Conservation (phyloP, 2,113 vertebrate genomes). For the Alexandromys fortis region DNA sequence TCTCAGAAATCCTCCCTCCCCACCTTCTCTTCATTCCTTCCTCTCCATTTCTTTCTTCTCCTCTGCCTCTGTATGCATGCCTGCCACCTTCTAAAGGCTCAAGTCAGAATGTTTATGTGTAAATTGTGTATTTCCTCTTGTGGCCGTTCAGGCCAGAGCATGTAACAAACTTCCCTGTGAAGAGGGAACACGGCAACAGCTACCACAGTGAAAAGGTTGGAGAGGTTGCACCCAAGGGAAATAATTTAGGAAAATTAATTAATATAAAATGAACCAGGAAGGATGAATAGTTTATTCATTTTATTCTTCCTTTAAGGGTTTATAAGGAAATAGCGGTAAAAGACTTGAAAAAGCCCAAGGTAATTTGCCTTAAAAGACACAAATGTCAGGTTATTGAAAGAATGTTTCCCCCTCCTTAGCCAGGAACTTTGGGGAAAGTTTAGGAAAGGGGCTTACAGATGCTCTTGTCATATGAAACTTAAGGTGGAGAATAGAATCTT, state of each 20-base stretch:
- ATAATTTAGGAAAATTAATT: background rate
- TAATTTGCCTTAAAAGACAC: constrained; percentile 64
- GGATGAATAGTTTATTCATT: background rate
- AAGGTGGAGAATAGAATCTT: background rate
- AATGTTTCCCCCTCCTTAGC: constrained; percentile 55
- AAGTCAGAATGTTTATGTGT: background rate
- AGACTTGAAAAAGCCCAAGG: constrained; percentile 51
- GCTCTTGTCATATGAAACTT: constrained; percentile 60
- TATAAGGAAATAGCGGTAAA: background rate
- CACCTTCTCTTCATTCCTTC: background rate
- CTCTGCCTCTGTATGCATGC: background rate
- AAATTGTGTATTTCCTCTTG: background rate
- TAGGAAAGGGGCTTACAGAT: constrained; percentile 63
- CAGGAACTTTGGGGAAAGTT: constrained; percentile 62
- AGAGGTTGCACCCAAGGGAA: background rate
- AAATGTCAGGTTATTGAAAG: constrained; percentile 69
- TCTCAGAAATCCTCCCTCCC: background rate
- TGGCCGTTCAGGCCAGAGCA: background rate
- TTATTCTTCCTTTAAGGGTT: constrained; percentile 27
- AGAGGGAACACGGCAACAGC: background rate
- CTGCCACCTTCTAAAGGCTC: background rate
- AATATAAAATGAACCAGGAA: constrained; percentile 23
- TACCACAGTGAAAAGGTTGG: background rate
- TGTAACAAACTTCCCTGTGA: background rate
- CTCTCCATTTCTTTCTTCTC: background rate